These are phyloP conservation scores for Oxyteleia sp. DNA, from an alignment of 2,888 invertebrate genomes.

Conservation along the genomic window DNA sequence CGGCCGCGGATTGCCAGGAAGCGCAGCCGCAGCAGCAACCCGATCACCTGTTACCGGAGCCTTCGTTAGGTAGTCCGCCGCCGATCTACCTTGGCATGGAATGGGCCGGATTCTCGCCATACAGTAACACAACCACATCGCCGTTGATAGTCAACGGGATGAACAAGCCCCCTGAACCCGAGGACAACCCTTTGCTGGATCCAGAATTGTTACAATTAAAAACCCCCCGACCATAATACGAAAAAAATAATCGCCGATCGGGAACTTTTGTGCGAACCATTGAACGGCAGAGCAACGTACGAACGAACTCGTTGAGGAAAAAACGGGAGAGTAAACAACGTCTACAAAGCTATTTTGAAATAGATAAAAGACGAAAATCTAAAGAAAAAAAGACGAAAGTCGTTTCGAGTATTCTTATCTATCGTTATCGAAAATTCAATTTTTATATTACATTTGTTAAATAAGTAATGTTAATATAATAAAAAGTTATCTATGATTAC, in stretches of 20 bases:
- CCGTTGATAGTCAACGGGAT: constrained; percentile 85
- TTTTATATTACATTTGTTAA: neutral
- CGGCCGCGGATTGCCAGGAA: constrained; percentile 78
- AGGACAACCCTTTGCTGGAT: constrained; percentile 85
- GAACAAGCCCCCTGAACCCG: constrained; percentile 83
- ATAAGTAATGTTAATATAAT: too few relatives aligned
- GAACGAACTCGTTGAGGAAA: neutral
- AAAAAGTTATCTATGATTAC: too few relatives aligned
- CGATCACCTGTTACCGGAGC: constrained; percentile 84
- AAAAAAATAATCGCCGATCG: neutral
- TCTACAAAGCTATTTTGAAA: neutral
- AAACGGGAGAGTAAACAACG: too few relatives aligned
- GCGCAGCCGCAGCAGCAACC: constrained; percentile 79
- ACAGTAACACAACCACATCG: constrained; percentile 83
- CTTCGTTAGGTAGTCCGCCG: constrained; percentile 86
- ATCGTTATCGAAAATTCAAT: neutral
- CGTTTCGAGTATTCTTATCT: neutral
- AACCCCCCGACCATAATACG: constrained; percentile 84
- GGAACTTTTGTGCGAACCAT: neutral
- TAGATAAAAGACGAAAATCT: neutral
- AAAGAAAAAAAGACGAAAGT: neutral
- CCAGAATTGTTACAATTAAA: constrained; percentile 86
- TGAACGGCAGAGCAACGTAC: neutral
- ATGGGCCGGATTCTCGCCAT: constrained; percentile 87
- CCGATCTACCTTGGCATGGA: constrained; percentile 87